Percentiles rank a stretch among this genome's conserved stretches.
Evolutionary conservation across 2,888 invertebrate genomes (phyloP).

Genomic region (Dascillus cervinus): DNA sequence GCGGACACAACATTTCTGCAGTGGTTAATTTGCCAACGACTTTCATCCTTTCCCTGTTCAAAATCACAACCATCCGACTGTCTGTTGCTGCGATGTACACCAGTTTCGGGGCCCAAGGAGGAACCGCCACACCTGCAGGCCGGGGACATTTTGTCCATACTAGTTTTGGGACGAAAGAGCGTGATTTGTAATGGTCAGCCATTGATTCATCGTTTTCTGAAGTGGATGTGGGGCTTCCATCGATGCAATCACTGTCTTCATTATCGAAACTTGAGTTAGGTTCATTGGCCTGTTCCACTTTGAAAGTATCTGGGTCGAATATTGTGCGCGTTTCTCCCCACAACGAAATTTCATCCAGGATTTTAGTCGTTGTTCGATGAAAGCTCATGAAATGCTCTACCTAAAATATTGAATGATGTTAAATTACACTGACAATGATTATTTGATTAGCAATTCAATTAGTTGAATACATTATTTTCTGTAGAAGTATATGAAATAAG

Average conservation of each 20-base stretch:
- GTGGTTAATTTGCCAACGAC: constrained; percentile 44
- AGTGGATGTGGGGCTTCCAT: constrained; percentile 16
- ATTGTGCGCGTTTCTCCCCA: constrained; percentile 50
- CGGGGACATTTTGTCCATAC: constrained; percentile 52
- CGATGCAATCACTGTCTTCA: constrained; percentile 2
- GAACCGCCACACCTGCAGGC: constrained; percentile 60
- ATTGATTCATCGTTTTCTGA: constrained; percentile 46
- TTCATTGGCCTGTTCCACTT: constrained; percentile 44
- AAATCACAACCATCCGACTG: constrained; percentile 27
- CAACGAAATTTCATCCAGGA: constrained; percentile 50
- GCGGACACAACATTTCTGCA: constrained; percentile 55
- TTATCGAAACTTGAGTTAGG: no score
- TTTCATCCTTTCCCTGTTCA: constrained; percentile 25
- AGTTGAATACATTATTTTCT: no score
- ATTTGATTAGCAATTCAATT: no score
- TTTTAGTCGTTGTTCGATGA: constrained; percentile 50
- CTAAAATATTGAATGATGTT: constrained; percentile 41
- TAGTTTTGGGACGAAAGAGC: constrained; percentile 48
- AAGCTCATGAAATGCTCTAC: constrained; percentile 50
- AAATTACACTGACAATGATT: no score
- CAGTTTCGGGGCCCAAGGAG: constrained; percentile 55
- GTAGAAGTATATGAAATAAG: no score
- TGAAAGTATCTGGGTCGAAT: constrained; percentile 51
- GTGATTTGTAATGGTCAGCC: constrained; percentile 46
- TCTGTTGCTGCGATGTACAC: constrained; percentile 59